Evolutionary conservation across 2,888 invertebrate genomes (phyloP), one percentile per base, ranked within the genome.

Genomic region (Pantelozetes paolii): DNA sequence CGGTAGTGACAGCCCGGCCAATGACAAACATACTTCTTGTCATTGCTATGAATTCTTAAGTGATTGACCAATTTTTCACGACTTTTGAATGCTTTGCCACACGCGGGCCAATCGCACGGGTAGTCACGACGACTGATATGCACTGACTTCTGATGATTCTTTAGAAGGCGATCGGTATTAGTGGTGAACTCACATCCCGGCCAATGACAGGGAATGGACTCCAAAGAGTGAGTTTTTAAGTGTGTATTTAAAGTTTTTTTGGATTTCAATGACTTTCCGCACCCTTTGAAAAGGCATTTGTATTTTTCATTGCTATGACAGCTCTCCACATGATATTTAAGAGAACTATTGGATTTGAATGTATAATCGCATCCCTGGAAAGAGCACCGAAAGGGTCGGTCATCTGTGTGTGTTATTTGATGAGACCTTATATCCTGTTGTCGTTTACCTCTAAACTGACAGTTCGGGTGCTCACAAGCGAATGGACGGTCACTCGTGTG

Each of bases 1-100:
- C 71, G 26, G 40, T 70, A 62, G 32, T 62, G 62, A 62, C 62
- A 62, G 30, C 62, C 62, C n/a, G 62, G 62, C 62, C 62, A 62
- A 36, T 32, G 32, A 32, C 62, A 62, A n/a, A n/a, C 62, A 62
- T 32, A 62, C 18, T 26, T 26, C 20, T 62, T 62, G 20, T 62
- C 62, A 11, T 3, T 8, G 1, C 30, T 59, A 28, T 59, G 59
- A 18, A 59, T 28, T 28, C 59, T 59, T 28, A 59, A 28, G 32
- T 59, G 59, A 3, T 15, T 1, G 8, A 2, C 32, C 30, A 59
- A 32, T 6, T 32, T 5, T 6, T 28, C 2, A 18, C 20, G 26
- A 3, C 28, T 32, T 50, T 50, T 50, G 20, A 50, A 50, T 20
- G 20, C 20, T 59, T 59, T 59, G 59, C 28, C 59, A 30, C 59